phyloP scores from a whole-genome alignment of 2,888 invertebrate genomes.

The Gryllus longicercus region DNA sequence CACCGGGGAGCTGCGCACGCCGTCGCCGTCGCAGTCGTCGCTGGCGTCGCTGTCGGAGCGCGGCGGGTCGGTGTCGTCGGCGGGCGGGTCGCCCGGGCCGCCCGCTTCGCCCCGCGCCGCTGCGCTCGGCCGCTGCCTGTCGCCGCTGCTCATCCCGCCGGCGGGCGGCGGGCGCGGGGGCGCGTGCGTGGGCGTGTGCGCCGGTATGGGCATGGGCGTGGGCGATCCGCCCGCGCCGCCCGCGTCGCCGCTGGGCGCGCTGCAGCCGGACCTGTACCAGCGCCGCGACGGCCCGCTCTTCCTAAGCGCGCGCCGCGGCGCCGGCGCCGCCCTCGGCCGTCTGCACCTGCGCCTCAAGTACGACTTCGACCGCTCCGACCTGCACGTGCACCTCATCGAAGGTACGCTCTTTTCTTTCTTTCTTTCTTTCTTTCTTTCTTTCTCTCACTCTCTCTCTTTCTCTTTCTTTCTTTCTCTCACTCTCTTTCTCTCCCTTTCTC shows the following conservation, averaged over 20 bases:
- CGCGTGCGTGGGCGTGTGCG: background rate
- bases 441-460: background rate
- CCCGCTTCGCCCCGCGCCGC: constrained; percentile 33
- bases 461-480: background rate
- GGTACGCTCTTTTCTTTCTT: constrained; percentile 50
- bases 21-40: constrained; percentile 69
- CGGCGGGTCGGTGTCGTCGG: no score
- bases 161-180: constrained; percentile 29
- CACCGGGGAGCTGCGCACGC: constrained; percentile 52
- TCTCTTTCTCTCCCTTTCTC: background rate
- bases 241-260: constrained; percentile 68
- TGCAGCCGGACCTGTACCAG: constrained; percentile 84
- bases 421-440: no score
- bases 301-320: constrained; percentile 61
- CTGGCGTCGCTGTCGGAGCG: constrained; percentile 58
- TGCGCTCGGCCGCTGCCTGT: constrained; percentile 56
- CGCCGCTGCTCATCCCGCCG: constrained; percentile 74
- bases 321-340: constrained; percentile 59
- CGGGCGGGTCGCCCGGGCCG: background rate
- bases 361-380: constrained; percentile 84
- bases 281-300: constrained; percentile 75
- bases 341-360: constrained; percentile 82
- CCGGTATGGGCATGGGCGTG: background rate
- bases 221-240: constrained; percentile 46
- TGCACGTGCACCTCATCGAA: constrained; percentile 89